Evolutionary conservation across 2,888 invertebrate genomes (phyloP), one percentile per base, ranked within the genome.

Genomic region (Clepsis dumicolana): DNA sequence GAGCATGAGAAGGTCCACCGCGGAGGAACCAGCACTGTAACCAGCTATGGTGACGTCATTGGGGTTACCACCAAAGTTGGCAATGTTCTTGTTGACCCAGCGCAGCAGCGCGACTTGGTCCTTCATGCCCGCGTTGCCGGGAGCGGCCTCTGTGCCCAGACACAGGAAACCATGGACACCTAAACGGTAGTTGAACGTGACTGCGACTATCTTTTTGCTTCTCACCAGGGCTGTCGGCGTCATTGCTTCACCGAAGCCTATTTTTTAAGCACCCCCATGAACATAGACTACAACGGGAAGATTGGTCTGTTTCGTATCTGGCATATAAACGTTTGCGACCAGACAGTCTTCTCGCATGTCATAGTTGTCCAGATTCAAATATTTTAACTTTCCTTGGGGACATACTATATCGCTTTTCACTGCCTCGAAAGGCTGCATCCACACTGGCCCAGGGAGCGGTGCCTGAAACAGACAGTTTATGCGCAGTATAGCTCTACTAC

Each of bases 51-150:
- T 88, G 1, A 90, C 81, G 57, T 89, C 88, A 25, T 85, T 66
- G 32, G 90, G 84, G 27, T 89, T 85, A 0, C 90, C 90, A n/a
- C 88, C 86, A 56, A 87, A 90, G 1, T 64, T 75, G 0, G 76
- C 86, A 57, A 90, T 88, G 66, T 90, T 89, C 5, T 74, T 75
- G 50, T 85, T 77, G 0, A 87, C 82, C 87, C 87, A 87, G 0
- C 77, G 78, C 12, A 89, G 75, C 25, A 85, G 71, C 0, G 86
- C 83, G 1, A 90, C 80, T 73, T 88, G 87, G 64, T 90, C 90
- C 72, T 90, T 90, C 79, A 89, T 77, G 4, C 87, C 90, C 24
- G 89, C 90, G 38, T 84, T 84, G 3, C 84, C 84, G 4, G 84
- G 84, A 38, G 62, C 74, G 24, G 72, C 72, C 48, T 82, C 72